Evolutionary conservation across 2,113 vertebrate species (phyloP).

Genomic region (Geococcyx californianus): DNA sequence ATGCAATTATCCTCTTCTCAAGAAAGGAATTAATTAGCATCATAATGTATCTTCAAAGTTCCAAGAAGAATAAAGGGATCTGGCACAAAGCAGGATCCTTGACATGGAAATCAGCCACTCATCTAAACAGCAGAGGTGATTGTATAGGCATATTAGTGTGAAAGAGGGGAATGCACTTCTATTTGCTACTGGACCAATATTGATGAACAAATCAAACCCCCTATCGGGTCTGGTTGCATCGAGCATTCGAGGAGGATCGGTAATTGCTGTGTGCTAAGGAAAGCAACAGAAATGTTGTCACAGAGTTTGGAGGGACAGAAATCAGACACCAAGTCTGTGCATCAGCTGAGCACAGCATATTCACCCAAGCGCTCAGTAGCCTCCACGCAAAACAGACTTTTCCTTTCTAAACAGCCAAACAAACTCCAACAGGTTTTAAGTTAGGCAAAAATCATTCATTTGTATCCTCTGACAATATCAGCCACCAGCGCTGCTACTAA

Average conservation of each 20-base stretch:
- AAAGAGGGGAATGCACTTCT: not conserved
- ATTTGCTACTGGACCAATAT: not conserved
- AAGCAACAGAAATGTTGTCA: not conserved
- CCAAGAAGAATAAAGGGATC: conserved; percentile 48
- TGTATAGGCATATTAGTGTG: conserved; percentile 32
- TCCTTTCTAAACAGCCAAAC: not conserved
- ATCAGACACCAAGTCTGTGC: not conserved
- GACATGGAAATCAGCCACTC: conserved; percentile 49
- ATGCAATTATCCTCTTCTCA: conserved; percentile 16
- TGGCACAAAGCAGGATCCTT: conserved; percentile 41
- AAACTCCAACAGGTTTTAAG: not conserved
- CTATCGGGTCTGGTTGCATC: not conserved
- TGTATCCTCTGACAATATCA: not conserved
- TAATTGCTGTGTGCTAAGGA: not conserved
- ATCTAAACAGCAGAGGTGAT: conserved; percentile 28
- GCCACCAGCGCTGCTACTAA: not conserved
- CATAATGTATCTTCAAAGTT: conserved; percentile 48
- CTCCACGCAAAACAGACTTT: not conserved
- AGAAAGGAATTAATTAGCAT: conserved; percentile 71
- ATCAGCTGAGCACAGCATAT: not conserved
- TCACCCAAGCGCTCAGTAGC: not conserved
- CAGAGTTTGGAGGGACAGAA: not conserved
- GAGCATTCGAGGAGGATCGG: not conserved
- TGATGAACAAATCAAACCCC: conserved; percentile 48
- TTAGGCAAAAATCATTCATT: not conserved